These are phyloP conservation scores for Sclerurus mexicanus DNA, from an alignment of 2,113 vertebrate genomes.

Conservation along the genomic window DNA sequence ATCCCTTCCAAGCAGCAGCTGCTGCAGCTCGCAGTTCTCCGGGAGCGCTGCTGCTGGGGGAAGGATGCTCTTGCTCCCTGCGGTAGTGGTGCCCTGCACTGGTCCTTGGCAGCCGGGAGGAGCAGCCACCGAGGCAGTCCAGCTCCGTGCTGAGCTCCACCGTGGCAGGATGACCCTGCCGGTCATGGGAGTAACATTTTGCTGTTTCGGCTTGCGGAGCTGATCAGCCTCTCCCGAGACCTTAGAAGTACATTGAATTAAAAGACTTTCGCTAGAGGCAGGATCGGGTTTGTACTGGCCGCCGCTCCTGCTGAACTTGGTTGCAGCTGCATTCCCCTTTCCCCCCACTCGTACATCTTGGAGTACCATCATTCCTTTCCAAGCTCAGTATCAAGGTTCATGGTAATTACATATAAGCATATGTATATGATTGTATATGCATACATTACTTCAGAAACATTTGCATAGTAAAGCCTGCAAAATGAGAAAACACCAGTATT, in stretches of 20 bases:
- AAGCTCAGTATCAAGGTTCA: neutral
- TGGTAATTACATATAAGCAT: neutral
- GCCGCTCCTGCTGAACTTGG: neutral
- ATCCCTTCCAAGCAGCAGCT: neutral
- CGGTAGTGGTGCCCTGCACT: fast-evolving
- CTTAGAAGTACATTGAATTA: neutral
- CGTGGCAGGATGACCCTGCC: neutral
- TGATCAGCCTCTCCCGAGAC: neutral
- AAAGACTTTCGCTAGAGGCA: neutral
- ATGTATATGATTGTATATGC: neutral
- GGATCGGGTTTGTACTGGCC: neutral
- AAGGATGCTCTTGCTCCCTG: neutral
- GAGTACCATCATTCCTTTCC: neutral
- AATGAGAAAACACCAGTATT: neutral
- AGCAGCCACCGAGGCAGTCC: neutral
- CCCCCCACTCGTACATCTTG: neutral
- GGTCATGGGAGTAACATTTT: fast-evolving
- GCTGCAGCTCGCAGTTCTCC: neutral
- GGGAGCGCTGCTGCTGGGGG: neutral
- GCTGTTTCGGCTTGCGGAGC: neutral
- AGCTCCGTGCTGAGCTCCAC: neutral
- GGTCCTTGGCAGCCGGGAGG: neutral
- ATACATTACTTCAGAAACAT: neutral
- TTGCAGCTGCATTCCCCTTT: neutral
- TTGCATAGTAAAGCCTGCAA: slow-evolving; percentile 18